phyloP scores from a whole-genome alignment of 2,888 invertebrate species.

The Megastigmus dorsalis region DNA sequence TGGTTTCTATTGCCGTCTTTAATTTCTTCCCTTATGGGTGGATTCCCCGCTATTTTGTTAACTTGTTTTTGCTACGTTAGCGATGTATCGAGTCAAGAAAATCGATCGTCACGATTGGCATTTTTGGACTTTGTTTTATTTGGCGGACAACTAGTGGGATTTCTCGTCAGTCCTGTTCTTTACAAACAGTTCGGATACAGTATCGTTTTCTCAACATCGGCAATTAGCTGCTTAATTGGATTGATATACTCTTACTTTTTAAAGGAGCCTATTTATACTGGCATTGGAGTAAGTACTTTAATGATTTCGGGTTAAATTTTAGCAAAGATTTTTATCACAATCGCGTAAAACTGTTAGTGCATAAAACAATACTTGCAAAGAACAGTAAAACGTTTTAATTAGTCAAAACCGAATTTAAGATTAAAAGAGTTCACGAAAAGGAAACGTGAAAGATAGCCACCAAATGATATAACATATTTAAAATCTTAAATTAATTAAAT shows the following conservation, averaged over 20 bases:
- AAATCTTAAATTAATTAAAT: too few relatives aligned
- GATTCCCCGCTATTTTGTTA: constrained; percentile 47
- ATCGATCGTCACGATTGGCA: constrained; percentile 45
- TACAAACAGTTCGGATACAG: constrained; percentile 32
- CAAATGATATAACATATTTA: too few relatives aligned
- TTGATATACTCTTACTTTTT: constrained; percentile 26
- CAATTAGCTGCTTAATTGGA: constrained; percentile 19
- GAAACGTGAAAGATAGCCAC: too few relatives aligned
- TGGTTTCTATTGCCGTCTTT: constrained; percentile 39
- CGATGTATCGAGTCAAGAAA: constrained; percentile 34
- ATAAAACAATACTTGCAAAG: too few relatives aligned
- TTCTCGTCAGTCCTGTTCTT: constrained; percentile 31
- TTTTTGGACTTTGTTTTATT: constrained; percentile 44
- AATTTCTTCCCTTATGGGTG: constrained; percentile 45
- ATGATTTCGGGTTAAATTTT: too few relatives aligned
- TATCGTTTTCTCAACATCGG: constrained; percentile 38
- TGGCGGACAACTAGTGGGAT: constrained; percentile 44
- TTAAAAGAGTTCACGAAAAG: too few relatives aligned
- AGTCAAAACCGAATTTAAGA: too few relatives aligned
- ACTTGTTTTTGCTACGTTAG: constrained; percentile 45
- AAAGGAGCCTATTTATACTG: constrained; percentile 30
- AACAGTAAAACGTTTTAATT: too few relatives aligned
- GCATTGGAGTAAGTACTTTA: constrained; percentile 9
- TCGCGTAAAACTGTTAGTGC: too few relatives aligned
- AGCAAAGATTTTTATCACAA: too few relatives aligned